These are phyloP conservation scores for Branchinecta sandiegonensis DNA, from an alignment of 2,888 invertebrate genomes.

Conservation along the genomic window DNA sequence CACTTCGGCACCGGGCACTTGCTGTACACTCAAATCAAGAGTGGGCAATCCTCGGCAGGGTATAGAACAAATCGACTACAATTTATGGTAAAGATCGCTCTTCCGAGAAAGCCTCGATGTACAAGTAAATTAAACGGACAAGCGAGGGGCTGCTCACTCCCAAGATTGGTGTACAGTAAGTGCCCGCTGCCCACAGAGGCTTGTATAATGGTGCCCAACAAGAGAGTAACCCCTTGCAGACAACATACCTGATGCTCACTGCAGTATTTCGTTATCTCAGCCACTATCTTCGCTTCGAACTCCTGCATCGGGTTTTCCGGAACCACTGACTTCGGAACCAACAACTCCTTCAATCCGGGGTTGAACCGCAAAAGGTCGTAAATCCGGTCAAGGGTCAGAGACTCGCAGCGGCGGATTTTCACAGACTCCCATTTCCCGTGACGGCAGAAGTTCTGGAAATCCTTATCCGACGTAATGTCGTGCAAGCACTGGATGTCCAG, in stretches of 20 bases:
- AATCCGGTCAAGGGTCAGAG: not conserved
- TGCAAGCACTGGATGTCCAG: constrained; percentile 1
- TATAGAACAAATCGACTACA: too few species aligned
- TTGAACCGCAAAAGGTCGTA: not conserved
- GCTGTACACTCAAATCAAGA: too few species aligned
- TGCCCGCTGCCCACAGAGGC: too few species aligned
- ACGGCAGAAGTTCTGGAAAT: not conserved
- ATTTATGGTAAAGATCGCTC: too few species aligned
- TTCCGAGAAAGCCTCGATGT: too few species aligned
- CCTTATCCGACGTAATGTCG: not conserved
- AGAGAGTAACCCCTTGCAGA: not conserved
- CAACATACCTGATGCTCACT: not conserved
- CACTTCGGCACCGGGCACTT: too few species aligned
- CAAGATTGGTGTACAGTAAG: too few species aligned
- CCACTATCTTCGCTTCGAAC: not conserved
- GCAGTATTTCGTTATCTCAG: not conserved
- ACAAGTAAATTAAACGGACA: too few species aligned
- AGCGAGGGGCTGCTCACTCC: too few species aligned
- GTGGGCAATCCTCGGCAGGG: too few species aligned
- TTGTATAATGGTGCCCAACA: too few species aligned
- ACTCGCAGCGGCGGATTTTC: constrained; percentile 9
- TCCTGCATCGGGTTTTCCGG: not conserved
- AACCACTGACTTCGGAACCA: not conserved
- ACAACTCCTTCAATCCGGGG: not conserved
- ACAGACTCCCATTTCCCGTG: not conserved